A percentile compares a stretch with the other conserved stretches of the same genome.
Evolutionary conservation across 2,888 invertebrate species (phyloP).

Genomic region (Phytoseiulus persimilis): DNA sequence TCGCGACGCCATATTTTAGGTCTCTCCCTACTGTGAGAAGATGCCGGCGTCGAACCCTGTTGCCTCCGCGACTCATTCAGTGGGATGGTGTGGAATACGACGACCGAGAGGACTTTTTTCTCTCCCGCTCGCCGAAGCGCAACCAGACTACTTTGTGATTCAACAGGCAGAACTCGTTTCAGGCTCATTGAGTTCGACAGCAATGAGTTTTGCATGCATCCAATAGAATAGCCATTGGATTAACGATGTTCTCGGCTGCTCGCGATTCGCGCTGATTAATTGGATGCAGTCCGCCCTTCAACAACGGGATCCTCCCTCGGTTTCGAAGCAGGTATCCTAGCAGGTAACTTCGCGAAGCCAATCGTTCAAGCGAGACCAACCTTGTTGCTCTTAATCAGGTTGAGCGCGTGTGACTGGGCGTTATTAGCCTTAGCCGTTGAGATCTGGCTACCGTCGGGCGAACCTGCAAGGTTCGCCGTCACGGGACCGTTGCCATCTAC

Average conservation of each 20-base stretch:
- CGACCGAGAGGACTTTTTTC: background rate
- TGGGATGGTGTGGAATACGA: background rate
- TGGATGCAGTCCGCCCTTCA: background rate
- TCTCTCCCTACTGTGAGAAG: background rate
- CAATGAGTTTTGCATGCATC: background rate
- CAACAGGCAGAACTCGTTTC: background rate
- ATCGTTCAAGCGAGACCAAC: conserved; percentile 5
- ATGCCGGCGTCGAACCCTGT: too few relatives aligned
- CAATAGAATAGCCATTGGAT: background rate
- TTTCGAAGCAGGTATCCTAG: background rate
- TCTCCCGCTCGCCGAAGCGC: background rate
- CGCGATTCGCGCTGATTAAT: background rate
- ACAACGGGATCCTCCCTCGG: background rate
- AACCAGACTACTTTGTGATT: background rate
- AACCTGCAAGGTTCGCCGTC: background rate
- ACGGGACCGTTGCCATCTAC: conserved; percentile 5
- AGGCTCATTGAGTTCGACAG: background rate
- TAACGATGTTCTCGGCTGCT: background rate
- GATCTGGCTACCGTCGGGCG: background rate
- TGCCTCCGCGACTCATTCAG: background rate
- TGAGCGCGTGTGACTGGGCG: background rate
- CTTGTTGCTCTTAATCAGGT: conserved; percentile 5
- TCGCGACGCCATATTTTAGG: too few relatives aligned
- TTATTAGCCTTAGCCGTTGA: background rate
- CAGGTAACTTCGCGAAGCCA: background rate